These are phyloP conservation scores for Cichlasoma orientale DNA, from an alignment of 2,797 vertebrate species.

Conservation along the genomic window DNA sequence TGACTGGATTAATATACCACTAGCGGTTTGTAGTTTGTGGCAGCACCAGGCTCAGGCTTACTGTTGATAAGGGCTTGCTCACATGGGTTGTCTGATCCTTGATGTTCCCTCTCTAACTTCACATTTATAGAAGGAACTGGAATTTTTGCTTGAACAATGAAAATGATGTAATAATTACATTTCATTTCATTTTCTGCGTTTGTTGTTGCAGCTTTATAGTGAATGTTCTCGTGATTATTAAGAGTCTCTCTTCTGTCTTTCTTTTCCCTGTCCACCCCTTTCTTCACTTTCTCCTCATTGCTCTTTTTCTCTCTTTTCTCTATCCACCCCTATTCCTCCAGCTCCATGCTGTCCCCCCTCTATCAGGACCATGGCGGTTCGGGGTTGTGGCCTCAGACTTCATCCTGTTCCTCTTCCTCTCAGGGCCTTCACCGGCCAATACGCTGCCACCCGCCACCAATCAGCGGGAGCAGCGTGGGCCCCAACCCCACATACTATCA, in stretches of 20 bases:
- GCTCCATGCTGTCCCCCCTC: slow-evolving; percentile 79
- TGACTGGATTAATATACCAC: background rate
- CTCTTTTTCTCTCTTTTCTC: background rate
- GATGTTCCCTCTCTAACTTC: background rate
- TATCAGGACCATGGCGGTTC: slow-evolving; percentile 69
- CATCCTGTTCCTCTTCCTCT: slow-evolving; percentile 59
- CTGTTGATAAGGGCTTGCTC: background rate
- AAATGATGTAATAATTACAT: background rate
- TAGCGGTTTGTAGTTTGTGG: background rate
- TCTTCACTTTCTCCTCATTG: background rate
- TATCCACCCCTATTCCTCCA: slow-evolving; percentile 19
- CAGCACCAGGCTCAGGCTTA: background rate
- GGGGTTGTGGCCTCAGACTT: slow-evolving; percentile 64
- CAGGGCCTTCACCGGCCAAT: slow-evolving; percentile 58
- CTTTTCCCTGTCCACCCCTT: background rate
- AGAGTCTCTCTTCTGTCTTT: background rate
- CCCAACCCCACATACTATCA: slow-evolving; percentile 80
- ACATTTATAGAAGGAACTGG: background rate
- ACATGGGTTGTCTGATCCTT: background rate
- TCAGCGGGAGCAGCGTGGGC: slow-evolving; percentile 72
- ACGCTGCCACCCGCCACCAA: slow-evolving; percentile 65
- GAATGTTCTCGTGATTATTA: background rate
- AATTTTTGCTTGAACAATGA: background rate
- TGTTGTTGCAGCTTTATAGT: background rate
- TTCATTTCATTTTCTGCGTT: background rate